These are phyloP conservation scores for Etheostoma nigrum DNA, from an alignment of 2,797 vertebrate genomes.

Conservation along the genomic window DNA sequence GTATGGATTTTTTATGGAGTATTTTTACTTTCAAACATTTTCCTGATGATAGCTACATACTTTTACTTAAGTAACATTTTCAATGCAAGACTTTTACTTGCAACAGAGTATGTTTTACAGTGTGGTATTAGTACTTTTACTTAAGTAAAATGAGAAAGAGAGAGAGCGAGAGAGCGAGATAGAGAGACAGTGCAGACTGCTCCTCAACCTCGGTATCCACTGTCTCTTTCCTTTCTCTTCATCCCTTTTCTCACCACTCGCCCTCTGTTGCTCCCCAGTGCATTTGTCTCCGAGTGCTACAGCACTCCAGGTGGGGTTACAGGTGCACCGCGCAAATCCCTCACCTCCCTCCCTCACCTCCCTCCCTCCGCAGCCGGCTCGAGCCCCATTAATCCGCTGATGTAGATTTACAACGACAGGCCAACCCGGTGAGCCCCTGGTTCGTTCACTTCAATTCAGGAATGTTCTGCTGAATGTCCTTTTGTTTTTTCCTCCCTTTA, in stretches of 20 bases:
- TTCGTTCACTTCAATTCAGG: conserved; percentile 55
- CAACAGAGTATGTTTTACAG: too few species aligned
- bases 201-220: neutral
- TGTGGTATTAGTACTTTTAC: too few species aligned
- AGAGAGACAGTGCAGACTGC: conserved; percentile 25
- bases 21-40: too few species aligned
- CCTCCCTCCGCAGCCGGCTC: conserved; percentile 29
- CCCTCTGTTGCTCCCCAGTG: conserved; percentile 26
- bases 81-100: too few species aligned
- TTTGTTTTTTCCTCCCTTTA: conserved; percentile 32
- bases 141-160: too few species aligned
- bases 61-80: too few species aligned
- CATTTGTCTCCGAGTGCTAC: conserved; percentile 45
- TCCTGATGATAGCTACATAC: too few species aligned
- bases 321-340: conserved; percentile 56
- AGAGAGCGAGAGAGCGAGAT: too few species aligned
- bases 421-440: conserved; percentile 46
- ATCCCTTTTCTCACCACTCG: conserved; percentile 15
- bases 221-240: conserved; percentile 15
- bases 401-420: conserved; percentile 65
- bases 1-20: too few species aligned
- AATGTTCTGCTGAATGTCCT: conserved; percentile 63
- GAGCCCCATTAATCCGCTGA: conserved; percentile 62
- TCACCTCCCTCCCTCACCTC: conserved; percentile 4
- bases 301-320: conserved; percentile 59